phyloP scores from a whole-genome alignment of 92 coral and sea anemone species.

The Parazoanthus darwini region DNA sequence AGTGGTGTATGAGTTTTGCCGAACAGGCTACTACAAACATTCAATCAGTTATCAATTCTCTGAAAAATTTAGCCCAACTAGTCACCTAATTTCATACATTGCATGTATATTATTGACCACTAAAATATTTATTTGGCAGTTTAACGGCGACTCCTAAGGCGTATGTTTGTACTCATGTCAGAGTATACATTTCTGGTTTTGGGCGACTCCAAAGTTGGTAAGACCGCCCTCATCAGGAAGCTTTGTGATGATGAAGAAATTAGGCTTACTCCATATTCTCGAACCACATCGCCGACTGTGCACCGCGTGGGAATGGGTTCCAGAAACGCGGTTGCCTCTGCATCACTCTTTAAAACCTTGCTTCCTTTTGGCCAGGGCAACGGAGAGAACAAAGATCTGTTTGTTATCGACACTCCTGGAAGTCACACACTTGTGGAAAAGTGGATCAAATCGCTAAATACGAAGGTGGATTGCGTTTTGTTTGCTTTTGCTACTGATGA shows the following conservation, averaged over 20 bases:
- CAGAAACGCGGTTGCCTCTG: not conserved
- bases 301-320: not conserved
- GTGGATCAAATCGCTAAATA: not conserved
- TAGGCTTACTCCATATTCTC: not conserved
- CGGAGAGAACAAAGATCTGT: not conserved
- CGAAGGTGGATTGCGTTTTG: constrained; percentile 24
- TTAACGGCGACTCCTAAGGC: not conserved
- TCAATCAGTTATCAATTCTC: too few relatives aligned
- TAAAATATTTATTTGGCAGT: too few relatives aligned
- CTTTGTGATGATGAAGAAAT: not conserved
- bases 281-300: constrained; percentile 6
- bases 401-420: constrained; percentile 36
- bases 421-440: not conserved
- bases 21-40: too few relatives aligned
- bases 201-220: constrained; percentile 32
- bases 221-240: constrained; percentile 13
- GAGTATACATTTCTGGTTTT: constrained; percentile 24
- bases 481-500: constrained; percentile 12
- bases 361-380: not conserved
- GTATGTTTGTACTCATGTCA: not conserved
- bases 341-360: not conserved
- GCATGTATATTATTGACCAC: too few relatives aligned
- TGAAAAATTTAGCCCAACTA: too few relatives aligned
- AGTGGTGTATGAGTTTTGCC: too few relatives aligned
- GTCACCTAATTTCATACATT: too few relatives aligned